These are phyloP conservation scores for Ephydatia muelleri DNA, from an alignment of 37 sponge, comb jelly and placozoan genomes.

Conservation along the genomic window DNA sequence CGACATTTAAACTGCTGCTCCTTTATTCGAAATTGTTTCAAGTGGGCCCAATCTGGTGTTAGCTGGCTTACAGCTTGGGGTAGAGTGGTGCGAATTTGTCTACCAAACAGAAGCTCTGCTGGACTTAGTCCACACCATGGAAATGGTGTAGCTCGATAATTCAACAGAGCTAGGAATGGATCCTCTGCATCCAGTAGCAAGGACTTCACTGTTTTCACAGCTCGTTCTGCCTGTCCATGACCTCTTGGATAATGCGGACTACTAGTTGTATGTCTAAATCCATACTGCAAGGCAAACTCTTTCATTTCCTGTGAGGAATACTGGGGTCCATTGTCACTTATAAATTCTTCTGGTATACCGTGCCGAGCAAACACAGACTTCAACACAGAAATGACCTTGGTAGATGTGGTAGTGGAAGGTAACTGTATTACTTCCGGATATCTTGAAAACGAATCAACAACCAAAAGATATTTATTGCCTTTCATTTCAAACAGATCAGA, in stretches of 20 bases:
- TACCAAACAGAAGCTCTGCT: conserved; percentile 53
- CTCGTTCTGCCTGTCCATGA: conserved; percentile 56
- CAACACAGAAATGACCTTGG: conserved; percentile 11
- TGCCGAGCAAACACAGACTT: conserved; percentile 26
- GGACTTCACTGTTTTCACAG: conserved; percentile 47
- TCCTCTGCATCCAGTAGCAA: conserved; percentile 24
- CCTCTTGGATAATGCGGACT: conserved; percentile 54
- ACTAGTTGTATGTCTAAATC: conserved; percentile 29
- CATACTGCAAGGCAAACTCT: conserved; percentile 24
- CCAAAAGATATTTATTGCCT: conserved; percentile 28
- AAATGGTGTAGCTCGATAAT: conserved; percentile 56
- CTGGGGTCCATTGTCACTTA: conserved; percentile 40
- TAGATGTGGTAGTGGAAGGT: conserved; percentile 23
- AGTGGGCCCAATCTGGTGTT: neutral
- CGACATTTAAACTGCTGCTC: conserved; percentile 1
- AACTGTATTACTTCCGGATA: conserved; percentile 41
- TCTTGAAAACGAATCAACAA: conserved; percentile 29
- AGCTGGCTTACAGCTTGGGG: conserved; percentile 36
- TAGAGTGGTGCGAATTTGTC: conserved; percentile 38
- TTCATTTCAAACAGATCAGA: conserved; percentile 33
- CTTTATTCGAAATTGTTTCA: neutral
- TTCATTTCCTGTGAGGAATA: conserved; percentile 15
- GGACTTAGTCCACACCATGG: conserved; percentile 57
- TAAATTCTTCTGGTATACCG: conserved; percentile 37
- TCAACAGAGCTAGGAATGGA: conserved; percentile 42